phyloP scores from a whole-genome alignment of 1,140 invertebrate genomes.

The Drosophila lacertosa region DNA sequence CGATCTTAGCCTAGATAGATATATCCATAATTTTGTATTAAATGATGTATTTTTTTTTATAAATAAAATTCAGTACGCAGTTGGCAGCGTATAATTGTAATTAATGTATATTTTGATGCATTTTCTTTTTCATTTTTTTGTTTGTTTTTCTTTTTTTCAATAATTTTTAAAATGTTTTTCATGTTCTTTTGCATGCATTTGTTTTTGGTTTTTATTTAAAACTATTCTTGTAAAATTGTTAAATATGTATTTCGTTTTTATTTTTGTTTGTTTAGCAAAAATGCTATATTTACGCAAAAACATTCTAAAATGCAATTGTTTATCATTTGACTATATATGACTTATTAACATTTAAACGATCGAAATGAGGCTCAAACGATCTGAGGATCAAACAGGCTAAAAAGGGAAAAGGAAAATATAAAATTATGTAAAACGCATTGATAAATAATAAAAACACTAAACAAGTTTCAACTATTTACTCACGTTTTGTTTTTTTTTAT shows the following conservation, averaged over 20 bases:
- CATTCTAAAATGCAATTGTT: constrained; percentile 64
- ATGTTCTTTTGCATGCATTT: constrained; percentile 54
- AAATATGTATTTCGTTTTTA: constrained; percentile 52
- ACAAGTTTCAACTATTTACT: constrained; percentile 65
- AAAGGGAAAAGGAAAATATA: constrained; percentile 12
- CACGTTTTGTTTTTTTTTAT: constrained; percentile 58
- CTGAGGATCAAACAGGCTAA: constrained; percentile 30
- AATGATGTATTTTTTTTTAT: constrained; percentile 2
- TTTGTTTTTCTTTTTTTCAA: constrained; percentile 40
- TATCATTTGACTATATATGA: constrained; percentile 60
- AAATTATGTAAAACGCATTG: constrained; percentile 12
- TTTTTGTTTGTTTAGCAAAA: constrained; percentile 60
- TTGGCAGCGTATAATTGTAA: constrained; percentile 40
- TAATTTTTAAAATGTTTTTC: constrained; percentile 59
- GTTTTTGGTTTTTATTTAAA: constrained; percentile 47
- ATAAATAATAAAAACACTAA: constrained; percentile 35
- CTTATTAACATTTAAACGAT: constrained; percentile 50
- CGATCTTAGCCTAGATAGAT: background rate
- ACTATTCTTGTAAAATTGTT: constrained; percentile 69
- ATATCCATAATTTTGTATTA: constrained; percentile 1
- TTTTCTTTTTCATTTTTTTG: constrained; percentile 23
- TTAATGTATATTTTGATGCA: constrained; percentile 61
- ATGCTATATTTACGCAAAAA: constrained; percentile 71
- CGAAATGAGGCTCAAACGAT: constrained; percentile 30
- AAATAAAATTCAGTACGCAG: constrained; percentile 29